These are phyloP conservation scores for Drosophila bocqueti DNA, from an alignment of 1,140 invertebrate species.

Conservation along the genomic window DNA sequence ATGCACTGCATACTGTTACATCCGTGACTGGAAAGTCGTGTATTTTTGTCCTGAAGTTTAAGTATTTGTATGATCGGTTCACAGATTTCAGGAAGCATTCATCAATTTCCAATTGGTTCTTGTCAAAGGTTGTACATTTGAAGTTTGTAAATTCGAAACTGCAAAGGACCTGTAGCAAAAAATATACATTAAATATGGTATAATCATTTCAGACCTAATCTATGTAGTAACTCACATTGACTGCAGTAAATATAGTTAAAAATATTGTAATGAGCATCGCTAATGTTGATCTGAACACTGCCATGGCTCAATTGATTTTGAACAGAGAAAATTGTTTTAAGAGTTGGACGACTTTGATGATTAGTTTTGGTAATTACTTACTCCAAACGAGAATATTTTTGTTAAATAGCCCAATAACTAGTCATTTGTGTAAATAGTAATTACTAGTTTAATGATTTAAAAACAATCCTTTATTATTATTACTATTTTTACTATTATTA, in stretches of 20 bases:
- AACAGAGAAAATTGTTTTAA: neutral
- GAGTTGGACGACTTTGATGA: neutral
- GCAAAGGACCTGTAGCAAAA: neutral
- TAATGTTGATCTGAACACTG: neutral
- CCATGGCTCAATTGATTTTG: neutral
- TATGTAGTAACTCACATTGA: neutral
- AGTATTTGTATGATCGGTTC: slow-evolving; percentile 11
- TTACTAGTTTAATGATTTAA: neutral
- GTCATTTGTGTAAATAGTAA: neutral
- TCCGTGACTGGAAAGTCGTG: neutral
- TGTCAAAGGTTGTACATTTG: slow-evolving; percentile 9
- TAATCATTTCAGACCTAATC: too few species aligned
- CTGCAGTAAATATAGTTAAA: neutral
- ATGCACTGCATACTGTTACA: neutral
- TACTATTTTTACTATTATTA: neutral
- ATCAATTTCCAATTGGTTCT: neutral
- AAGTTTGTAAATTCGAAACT: slow-evolving; percentile 21
- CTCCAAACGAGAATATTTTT: neutral
- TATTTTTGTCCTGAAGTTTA: slow-evolving; percentile 11
- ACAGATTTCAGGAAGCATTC: slow-evolving; percentile 11
- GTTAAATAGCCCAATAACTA: neutral
- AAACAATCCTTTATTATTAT: neutral
- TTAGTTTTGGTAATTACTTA: neutral
- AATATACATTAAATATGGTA: too few species aligned
- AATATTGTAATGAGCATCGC: neutral